A percentile compares a stretch with the other conserved stretches of the same genome.
Evolutionary conservation across 1,140 invertebrate genomes (phyloP).

Genomic region (Sycophila sp.): DNA sequence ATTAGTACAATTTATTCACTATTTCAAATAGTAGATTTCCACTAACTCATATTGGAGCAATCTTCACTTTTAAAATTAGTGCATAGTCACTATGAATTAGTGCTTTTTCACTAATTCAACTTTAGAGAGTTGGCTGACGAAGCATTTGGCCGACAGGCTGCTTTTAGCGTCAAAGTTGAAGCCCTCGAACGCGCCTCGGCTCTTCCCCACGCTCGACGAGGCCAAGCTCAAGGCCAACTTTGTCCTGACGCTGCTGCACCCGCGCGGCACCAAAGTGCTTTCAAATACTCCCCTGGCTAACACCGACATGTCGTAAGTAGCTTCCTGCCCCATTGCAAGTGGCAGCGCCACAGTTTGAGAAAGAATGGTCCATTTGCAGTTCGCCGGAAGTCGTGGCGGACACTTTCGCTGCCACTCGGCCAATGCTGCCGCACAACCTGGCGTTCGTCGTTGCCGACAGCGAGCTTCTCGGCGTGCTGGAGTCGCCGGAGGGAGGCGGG

Average conservation of each 20-base stretch:
- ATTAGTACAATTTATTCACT: too few species aligned
- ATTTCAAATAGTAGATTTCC: too few species aligned
- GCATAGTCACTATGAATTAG: too few species aligned
- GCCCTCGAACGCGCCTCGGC: slow-evolving; percentile 70
- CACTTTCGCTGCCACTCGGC: neutral
- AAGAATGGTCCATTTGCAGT: too few species aligned
- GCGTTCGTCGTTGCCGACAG: slow-evolving; percentile 7
- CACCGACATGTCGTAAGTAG: slow-evolving; percentile 48
- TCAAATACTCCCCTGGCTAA: slow-evolving; percentile 59
- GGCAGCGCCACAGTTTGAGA: neutral
- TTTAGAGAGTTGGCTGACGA: too few species aligned
- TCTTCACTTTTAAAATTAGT: too few species aligned
- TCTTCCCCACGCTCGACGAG: slow-evolving; percentile 81
- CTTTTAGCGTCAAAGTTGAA: slow-evolving; percentile 72
- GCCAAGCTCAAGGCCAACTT: slow-evolving; percentile 71
- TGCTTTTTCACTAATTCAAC: too few species aligned
- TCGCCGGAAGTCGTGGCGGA: neutral
- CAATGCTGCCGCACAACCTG: slow-evolving; percentile 13
- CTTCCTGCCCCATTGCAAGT: too few species aligned
- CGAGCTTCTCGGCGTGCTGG: neutral
- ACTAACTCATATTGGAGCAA: too few species aligned
- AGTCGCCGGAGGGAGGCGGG: neutral
- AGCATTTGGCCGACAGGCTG: slow-evolving; percentile 65
- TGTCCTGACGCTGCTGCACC: slow-evolving; percentile 57
- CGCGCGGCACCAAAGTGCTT: slow-evolving; percentile 49